These are phyloP conservation scores for Monopterus albus DNA, from an alignment of 2,113 vertebrate species.

Conservation along the genomic window DNA sequence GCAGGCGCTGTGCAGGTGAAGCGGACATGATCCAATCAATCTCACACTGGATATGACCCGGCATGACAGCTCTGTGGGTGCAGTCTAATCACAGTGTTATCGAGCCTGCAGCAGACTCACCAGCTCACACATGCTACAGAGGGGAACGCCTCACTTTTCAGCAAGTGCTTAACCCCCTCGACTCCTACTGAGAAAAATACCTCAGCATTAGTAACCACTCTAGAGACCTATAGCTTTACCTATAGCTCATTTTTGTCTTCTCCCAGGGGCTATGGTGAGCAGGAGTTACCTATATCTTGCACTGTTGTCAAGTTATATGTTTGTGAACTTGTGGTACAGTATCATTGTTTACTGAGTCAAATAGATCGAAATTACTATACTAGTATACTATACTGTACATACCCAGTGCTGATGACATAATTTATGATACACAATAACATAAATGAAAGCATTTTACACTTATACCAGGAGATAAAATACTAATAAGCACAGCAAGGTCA, in stretches of 20 bases:
- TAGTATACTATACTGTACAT: no score
- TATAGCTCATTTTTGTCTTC: no score
- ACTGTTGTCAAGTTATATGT: not conserved
- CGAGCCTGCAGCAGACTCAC: slow-evolving; percentile 34
- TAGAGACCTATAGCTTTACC: no score
- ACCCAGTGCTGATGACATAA: not conserved
- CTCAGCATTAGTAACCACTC: no score
- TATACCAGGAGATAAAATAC: not conserved
- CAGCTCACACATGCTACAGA: slow-evolving; percentile 10
- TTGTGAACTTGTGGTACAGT: not conserved
- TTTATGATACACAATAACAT: no score
- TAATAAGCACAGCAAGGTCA: not conserved
- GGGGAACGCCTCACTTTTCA: slow-evolving; percentile 20
- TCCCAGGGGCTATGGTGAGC: not conserved
- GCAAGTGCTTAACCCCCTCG: slow-evolving; percentile 23
- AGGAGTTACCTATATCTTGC: not conserved
- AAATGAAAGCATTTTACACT: no score
- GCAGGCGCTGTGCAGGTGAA: not conserved
- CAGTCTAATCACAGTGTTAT: slow-evolving; percentile 54
- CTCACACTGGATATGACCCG: slow-evolving; percentile 47
- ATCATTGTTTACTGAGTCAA: not conserved
- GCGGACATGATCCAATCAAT: slow-evolving; percentile 58
- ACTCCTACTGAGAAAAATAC: not conserved
- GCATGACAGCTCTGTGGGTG: slow-evolving; percentile 48
- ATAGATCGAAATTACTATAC: not conserved